Evolutionary conservation across 2,797 vertebrate genomes (phyloP).

Genomic region (Cryptoblepharus egeriae): DNA sequence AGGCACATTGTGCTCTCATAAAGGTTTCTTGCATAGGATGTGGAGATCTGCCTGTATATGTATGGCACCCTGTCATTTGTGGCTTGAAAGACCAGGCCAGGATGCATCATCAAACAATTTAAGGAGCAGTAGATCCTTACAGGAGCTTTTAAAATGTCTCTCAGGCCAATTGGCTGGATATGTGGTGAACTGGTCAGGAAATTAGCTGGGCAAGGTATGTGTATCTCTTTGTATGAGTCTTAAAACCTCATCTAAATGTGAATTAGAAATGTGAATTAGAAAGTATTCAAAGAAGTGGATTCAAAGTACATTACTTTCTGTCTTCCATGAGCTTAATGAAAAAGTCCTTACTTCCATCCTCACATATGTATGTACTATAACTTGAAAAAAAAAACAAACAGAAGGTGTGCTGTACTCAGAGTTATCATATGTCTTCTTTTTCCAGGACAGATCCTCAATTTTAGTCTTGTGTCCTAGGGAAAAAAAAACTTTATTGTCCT

Average conservation of each 20-base stretch:
- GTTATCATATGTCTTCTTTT: no score
- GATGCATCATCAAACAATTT: neutral
- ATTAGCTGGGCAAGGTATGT: slow-evolving; percentile 67
- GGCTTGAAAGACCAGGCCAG: slow-evolving; percentile 7
- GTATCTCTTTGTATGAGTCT: slow-evolving; percentile 3
- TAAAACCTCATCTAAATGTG: neutral
- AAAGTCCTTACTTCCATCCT: neutral
- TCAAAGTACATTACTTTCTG: neutral
- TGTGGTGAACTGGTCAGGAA: slow-evolving; percentile 67
- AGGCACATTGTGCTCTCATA: slow-evolving; percentile 63
- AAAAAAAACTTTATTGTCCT: no score
- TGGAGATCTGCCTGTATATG: slow-evolving; percentile 28
- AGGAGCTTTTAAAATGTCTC: slow-evolving; percentile 38
- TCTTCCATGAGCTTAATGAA: neutral
- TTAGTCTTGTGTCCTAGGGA: no score
- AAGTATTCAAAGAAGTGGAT: no score
- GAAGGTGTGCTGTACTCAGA: neutral
- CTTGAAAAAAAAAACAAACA: neutral
- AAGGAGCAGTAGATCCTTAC: slow-evolving; percentile 5
- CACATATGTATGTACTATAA: no score
- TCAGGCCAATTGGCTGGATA: slow-evolving; percentile 64
- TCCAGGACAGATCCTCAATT: no score
- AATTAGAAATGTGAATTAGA: neutral
- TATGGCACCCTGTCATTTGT: slow-evolving; percentile 23
- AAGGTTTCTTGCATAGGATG: slow-evolving; percentile 34